Conservation (phyloP, 2,888 invertebrate species). For the Tanytarsus gracilentus region DNA sequence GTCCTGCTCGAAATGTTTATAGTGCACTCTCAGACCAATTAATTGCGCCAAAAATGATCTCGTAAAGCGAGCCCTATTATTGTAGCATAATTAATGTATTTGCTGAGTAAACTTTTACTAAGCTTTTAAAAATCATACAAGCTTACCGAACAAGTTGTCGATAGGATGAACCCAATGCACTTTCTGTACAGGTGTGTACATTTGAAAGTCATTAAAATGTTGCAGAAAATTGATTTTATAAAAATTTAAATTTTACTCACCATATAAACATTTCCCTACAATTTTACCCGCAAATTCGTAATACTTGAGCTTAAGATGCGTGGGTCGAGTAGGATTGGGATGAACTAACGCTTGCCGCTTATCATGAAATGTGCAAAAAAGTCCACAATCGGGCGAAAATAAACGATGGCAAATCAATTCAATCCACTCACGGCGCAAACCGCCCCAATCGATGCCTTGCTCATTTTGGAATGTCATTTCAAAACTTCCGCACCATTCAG, state of each 20-base stretch:
- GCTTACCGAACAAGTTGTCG: conserved; percentile 83
- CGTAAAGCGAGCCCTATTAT: conserved; percentile 79
- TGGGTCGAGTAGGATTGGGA: conserved; percentile 71
- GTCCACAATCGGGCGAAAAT: conserved; percentile 72
- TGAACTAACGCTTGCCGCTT: conserved; percentile 81
- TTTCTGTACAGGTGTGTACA: conserved; percentile 45
- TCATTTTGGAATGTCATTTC: conserved; percentile 91
- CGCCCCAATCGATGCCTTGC: conserved; percentile 93
- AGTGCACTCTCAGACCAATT: conserved; percentile 85
- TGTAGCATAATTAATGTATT: no score
- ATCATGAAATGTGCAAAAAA: conserved; percentile 81
- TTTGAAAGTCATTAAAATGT: background rate
- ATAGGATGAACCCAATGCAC: conserved; percentile 80
- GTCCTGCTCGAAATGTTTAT: conserved; percentile 48
- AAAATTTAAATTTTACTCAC: background rate
- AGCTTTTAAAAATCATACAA: no score
- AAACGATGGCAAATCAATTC: conserved; percentile 78
- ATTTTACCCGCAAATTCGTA: conserved; percentile 90
- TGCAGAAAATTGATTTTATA: background rate
- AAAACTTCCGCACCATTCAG: conserved; percentile 91
- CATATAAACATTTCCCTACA: conserved; percentile 90
- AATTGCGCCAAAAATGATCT: conserved; percentile 89
- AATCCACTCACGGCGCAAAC: conserved; percentile 89
- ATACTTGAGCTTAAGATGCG: conserved; percentile 73
- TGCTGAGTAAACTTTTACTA: no score